Evolutionary conservation across 2,888 invertebrate genomes (phyloP), one percentile per base, ranked within the genome.

Genomic region (Eledone cirrhosa): DNA sequence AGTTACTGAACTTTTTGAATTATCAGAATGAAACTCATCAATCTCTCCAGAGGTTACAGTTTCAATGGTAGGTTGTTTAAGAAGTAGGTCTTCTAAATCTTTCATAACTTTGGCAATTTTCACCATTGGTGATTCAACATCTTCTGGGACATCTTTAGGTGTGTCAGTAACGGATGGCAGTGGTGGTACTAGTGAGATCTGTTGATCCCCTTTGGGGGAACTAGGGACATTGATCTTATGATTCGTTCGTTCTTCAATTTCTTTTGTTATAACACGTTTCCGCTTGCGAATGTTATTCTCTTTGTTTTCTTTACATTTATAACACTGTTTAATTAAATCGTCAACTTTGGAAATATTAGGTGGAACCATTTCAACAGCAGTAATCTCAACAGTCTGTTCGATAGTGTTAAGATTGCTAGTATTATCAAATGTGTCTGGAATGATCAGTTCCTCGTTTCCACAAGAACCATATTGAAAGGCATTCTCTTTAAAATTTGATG

Each of bases 321-420:
- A 24, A 0, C 19, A 24, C 24, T 48, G 75, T 27, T 75, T 48
- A 7, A n/a, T 8, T 4, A 75, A 14, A 2, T 48, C 76, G n/a
- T 76, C 76, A 76, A 11, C 4, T 48, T 76, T 76, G 27, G 48
- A 76, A n/a, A 33, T 19, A 24, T 47, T 48, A 27, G 76, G 76
- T 13, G 22, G 0, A 22, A 76, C 76, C 16, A 48, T 48, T 48
- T 76, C 76, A 47, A 76, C 76, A 27, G 48, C 48, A 2, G 76
- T 0, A 48, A 76, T 76, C 48, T 76, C 24, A 27, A 63, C 27
- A 27, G 63, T 63, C 27, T 63, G 63, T 27, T 63, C 63, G n/a
- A 63, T 27, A 63, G n/a, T 63, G 27, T 27, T 63, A 27, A 63
- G n/a, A 27, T 63, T 63, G 27, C 63, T 63, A 63, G n/a, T 63